phyloP scores from a whole-genome alignment of 2,888 invertebrate genomes.

The Phytoseiulus persimilis region DNA sequence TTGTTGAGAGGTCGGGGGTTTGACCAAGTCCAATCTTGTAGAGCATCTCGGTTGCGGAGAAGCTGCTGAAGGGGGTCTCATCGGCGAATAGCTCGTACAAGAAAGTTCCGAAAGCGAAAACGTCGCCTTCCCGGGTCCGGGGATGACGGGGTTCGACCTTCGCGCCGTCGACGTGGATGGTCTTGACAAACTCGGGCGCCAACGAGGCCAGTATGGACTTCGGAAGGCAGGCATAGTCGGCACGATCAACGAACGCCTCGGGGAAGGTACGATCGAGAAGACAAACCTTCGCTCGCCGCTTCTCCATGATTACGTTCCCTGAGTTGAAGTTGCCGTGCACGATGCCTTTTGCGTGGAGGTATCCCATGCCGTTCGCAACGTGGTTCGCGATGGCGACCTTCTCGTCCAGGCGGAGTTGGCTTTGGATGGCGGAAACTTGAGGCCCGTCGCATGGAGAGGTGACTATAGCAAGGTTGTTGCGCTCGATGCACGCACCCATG shows the following conservation, averaged over 20 bases:
- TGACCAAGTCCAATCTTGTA: conserved; percentile 47
- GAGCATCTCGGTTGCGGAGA: conserved; percentile 47
- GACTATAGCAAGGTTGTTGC: conserved; percentile 49
- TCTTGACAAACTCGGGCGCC: conserved; percentile 48
- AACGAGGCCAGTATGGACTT: conserved; percentile 49
- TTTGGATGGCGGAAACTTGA: conserved; percentile 37
- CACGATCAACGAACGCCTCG: conserved; percentile 45
- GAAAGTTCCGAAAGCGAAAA: conserved; percentile 49
- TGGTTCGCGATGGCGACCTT: conserved; percentile 50
- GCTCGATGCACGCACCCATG: conserved; percentile 52
- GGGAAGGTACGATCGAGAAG: conserved; percentile 49
- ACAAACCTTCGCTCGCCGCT: conserved; percentile 51
- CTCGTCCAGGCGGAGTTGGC: conserved; percentile 47
- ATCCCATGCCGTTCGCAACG: conserved; percentile 52
- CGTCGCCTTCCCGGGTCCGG: conserved; percentile 47
- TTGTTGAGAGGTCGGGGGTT: conserved; percentile 46
- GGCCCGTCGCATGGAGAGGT: conserved; percentile 48
- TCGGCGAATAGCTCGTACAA: conserved; percentile 48
- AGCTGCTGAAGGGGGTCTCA: conserved; percentile 46
- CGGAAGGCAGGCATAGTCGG: conserved; percentile 49
- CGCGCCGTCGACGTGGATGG: conserved; percentile 46
- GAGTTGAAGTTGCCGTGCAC: conserved; percentile 51
- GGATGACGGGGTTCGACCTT: conserved; percentile 43
- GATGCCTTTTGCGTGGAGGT: conserved; percentile 53
- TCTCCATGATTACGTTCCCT: conserved; percentile 52